These are phyloP conservation scores for Xenops minutus DNA, from an alignment of 2,797 vertebrate genomes.

Conservation along the genomic window DNA sequence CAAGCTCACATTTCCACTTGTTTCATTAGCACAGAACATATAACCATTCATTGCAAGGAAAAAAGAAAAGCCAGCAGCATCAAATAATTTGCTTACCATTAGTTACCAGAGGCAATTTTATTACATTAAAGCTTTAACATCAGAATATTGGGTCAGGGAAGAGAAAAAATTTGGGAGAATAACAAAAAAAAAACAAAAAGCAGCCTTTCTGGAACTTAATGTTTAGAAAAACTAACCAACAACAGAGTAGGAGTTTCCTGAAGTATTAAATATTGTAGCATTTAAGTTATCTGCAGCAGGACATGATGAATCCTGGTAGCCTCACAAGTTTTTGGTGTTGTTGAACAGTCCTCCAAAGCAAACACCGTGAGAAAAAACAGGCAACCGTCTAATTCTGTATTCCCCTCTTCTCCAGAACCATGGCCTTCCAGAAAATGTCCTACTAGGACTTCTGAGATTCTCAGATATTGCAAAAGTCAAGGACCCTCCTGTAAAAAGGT, in stretches of 20 bases:
- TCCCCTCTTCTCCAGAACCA: neutral
- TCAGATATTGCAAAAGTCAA: neutral
- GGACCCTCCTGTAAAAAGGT: neutral
- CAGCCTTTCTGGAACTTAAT: neutral
- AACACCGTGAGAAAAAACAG: neutral
- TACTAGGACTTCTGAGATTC: neutral
- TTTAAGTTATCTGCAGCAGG: neutral
- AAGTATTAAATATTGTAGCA: neutral
- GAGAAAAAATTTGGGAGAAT: neutral
- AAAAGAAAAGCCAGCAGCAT: neutral
- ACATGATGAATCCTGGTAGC: neutral
- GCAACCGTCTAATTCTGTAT: neutral
- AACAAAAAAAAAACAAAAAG: neutral
- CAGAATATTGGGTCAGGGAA: neutral
- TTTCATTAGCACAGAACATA: neutral
- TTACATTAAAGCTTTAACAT: conserved; percentile 46
- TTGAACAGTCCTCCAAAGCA: neutral
- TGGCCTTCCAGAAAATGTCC: neutral
- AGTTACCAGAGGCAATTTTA: conserved; percentile 1
- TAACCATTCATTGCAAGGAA: neutral
- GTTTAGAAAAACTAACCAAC: neutral
- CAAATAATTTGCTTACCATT: conserved; percentile 2
- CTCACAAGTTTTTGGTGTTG: neutral
- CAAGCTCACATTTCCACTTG: neutral
- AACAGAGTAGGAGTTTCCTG: neutral